Base-by-base conservation (phyloP, 2,888 invertebrate genomes). In the Latheticus oryzae region DNA sequence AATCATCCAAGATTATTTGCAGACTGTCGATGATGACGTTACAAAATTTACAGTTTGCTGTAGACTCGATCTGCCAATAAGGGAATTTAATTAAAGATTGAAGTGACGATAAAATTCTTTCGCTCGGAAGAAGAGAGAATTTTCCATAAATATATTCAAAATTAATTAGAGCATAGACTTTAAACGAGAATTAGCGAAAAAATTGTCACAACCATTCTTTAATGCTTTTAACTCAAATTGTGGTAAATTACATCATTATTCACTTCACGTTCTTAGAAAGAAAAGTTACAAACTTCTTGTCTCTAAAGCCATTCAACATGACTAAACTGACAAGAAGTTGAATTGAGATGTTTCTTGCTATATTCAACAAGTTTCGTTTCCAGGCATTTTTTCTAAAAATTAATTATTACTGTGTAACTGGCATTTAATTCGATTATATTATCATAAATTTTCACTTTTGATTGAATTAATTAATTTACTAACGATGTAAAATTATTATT, bases 1-100 rank as follows among this genome's bases (percentile, higher is more conserved):
- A 51, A 51, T 51, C 51, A 51, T 40, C 28, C 13, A 7, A 51
- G 38, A 38, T 48, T 35, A 48, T 45, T 48, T 48, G 38, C 19
- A 19, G 16, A 40, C 30, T 51, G 51, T 51, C 30, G 38, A 51
- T 30, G 30, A 19, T 51, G 51, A 51, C 38, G 38, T 30, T 38
- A 32, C 51, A 51, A 13, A 51, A 51, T 35, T 15, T 45, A 8
- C 11, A 30, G 43, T 43, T 43, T 43, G 40, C 26, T 24, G 24
- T 40, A 21, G 19, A n/a, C 13, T 24, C 1, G 42, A 24, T 28
- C 45, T 11, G 47, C 33, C 21, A 47, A 15, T 35, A 16, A 35
- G 21, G 24, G 35, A 33, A 47, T 47, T 47, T 47, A 47, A 47
- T 47, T 47, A 47, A 47, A 47, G 33, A 47, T 47, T 11, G 21